Evolutionary conservation across 2,888 invertebrate species (phyloP).

Genomic region (Acanthoscelides obtectus): DNA sequence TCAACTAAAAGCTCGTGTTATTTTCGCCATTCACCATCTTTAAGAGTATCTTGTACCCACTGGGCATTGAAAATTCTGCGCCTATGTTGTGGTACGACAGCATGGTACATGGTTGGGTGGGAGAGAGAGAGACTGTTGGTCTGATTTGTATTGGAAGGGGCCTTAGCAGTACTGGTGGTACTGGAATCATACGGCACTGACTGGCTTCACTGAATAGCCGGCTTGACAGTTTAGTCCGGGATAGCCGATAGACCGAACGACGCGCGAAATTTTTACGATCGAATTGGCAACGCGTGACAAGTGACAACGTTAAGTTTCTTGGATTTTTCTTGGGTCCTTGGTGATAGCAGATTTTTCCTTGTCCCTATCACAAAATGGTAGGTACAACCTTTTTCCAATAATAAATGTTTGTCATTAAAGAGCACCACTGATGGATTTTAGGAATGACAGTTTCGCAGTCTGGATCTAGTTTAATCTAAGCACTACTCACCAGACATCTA

Average conservation of each 20-base stretch:
- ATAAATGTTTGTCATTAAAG: neutral
- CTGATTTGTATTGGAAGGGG: slow-evolving; percentile 2
- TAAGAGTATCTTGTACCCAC: neutral
- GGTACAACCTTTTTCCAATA: neutral
- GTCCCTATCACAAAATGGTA: neutral
- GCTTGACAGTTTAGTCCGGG: neutral
- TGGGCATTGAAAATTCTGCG: neutral
- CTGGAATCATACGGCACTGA: neutral
- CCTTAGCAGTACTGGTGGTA: slow-evolving; percentile 1
- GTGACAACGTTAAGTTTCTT: neutral
- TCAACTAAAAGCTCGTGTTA: too few species aligned
- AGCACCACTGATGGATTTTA: too few species aligned
- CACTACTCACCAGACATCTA: too few species aligned
- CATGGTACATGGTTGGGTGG: neutral
- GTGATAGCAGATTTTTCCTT: neutral
- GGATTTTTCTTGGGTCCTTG: neutral
- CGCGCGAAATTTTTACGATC: neutral
- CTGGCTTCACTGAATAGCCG: neutral
- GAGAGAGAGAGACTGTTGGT: neutral
- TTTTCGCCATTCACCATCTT: neutral
- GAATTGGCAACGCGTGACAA: neutral
- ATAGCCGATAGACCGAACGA: neutral
- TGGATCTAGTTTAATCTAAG: too few species aligned
- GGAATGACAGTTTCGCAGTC: too few species aligned
- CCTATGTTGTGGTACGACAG: neutral